Base-by-base conservation (phyloP, 2,888 invertebrate species). In the Eulithis testata region DNA sequence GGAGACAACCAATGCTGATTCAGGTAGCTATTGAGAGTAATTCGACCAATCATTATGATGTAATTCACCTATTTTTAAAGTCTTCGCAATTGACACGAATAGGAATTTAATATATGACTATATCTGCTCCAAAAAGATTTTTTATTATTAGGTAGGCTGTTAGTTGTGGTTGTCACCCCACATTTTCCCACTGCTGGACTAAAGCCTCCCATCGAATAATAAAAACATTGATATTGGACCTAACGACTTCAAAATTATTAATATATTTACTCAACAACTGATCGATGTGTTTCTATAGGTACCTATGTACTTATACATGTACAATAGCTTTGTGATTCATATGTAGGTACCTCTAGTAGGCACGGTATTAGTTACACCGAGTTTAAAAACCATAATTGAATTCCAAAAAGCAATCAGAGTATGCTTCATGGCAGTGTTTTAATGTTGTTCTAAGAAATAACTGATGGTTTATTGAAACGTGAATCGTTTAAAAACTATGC, bases 1-100 rank as follows among this genome's bases (percentile, higher is more conserved):
- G 61, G 58, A 73, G 69, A 76, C 72, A 79, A 73, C 81, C 82
- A 84, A 86, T 79, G 49, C 80, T 82, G 84, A 85, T 86, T 85
- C 80, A 27, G 66, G 37, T 63, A 57, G 52, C 37, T 80, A 88
- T 87, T 86, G 80, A 78, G 85, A 82, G 71, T 82, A 71, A 77
- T 83, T 82, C 73, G 73, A 77, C 71, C 78, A 76, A 77, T 79
- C 69, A 68, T 40, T 36, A 63, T 65, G 63, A 57, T 54, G 56
- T 60, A 59, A 40, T 40, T 47, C 43, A 62, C 55, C 50, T 66
- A 65, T 63, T 63, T 49, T 57, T 60, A 60, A 60, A 31, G 27
- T 47, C 45, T 43, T 44, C 47, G 37, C 49, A 40, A 55, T 62
- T 27, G 40, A 50, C 27, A 21, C 27, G 45, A 58, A 58, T 63